Percentiles rank a stretch among this genome's conserved stretches.
Evolutionary conservation across 2,888 invertebrate genomes (phyloP).

Genomic region (Platycnemis pennipes): DNA sequence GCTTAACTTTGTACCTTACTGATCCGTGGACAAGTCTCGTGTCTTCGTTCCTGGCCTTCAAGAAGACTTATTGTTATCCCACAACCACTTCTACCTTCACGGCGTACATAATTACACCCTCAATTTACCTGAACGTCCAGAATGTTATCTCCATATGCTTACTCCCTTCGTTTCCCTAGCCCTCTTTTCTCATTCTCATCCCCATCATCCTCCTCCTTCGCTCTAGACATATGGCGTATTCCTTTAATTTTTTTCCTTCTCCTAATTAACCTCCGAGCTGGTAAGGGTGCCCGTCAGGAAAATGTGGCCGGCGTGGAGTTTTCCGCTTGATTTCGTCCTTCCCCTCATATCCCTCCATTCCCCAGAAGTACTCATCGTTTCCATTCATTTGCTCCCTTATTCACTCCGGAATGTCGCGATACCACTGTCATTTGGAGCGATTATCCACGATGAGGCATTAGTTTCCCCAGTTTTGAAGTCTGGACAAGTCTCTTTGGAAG

Average conservation of each 20-base stretch:
- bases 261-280: background rate
- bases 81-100: background rate
- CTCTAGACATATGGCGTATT: background rate
- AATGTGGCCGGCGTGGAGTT: background rate
- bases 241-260: background rate
- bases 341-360: too few relatives aligned
- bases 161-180: background rate
- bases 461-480: too few relatives aligned
- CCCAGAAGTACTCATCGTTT: background rate
- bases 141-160: constrained; percentile 10
- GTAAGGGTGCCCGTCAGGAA: background rate
- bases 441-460: too few relatives aligned
- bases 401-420: too few relatives aligned
- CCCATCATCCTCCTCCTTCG: background rate
- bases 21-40: background rate
- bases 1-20: background rate
- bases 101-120: background rate
- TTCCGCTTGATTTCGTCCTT: too few relatives aligned
- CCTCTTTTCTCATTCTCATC: background rate
- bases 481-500: too few relatives aligned
- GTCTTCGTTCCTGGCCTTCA: background rate
- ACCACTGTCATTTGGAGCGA: too few relatives aligned
- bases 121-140: background rate
- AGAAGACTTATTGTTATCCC: background rate
- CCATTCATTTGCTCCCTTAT: background rate